A percentile compares a stretch with the other conserved stretches of the same genome.
Evolutionary conservation across 2,797 vertebrate species (phyloP).

Genomic region (Protosalanx chinensis): DNA sequence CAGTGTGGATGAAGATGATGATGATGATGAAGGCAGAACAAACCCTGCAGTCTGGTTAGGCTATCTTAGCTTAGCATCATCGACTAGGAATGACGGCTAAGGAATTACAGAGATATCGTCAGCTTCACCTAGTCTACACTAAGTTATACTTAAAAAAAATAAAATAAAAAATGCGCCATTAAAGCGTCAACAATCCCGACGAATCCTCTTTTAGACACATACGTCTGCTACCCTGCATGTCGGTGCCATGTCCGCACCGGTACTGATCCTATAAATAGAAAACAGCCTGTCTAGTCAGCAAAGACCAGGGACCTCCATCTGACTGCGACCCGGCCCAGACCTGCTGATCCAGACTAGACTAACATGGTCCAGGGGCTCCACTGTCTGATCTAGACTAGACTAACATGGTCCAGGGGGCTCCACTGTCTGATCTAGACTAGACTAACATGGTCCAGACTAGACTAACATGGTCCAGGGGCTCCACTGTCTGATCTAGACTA

Average conservation of each 20-base stretch:
- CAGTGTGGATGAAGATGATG: too few species aligned
- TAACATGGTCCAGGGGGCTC: too few species aligned
- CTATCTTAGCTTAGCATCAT: not conserved
- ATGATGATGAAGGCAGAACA: constrained; percentile 4
- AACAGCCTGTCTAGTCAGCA: constrained; percentile 44
- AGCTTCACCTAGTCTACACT: not conserved
- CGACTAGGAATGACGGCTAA: not conserved
- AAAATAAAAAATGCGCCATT: too few species aligned
- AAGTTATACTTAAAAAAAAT: too few species aligned
- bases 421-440: too few species aligned
- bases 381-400: too few species aligned
- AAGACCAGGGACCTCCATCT: constrained; percentile 46
- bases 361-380: too few species aligned
- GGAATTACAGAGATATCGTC: not conserved
- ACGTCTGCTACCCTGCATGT: too few species aligned
- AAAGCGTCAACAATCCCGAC: not conserved
- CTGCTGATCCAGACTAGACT: not conserved
- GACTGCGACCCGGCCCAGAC: constrained; percentile 41
- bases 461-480: too few species aligned
- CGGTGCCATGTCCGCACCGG: constrained; percentile 26
- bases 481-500: too few species aligned
- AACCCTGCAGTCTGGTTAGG: not conserved
- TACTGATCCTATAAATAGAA: constrained; percentile 52
- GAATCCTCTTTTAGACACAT: not conserved
- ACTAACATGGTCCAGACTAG: too few species aligned